phyloP scores from a whole-genome alignment of 2,797 vertebrate genomes.

The Pantherophis alleghaniensis region DNA sequence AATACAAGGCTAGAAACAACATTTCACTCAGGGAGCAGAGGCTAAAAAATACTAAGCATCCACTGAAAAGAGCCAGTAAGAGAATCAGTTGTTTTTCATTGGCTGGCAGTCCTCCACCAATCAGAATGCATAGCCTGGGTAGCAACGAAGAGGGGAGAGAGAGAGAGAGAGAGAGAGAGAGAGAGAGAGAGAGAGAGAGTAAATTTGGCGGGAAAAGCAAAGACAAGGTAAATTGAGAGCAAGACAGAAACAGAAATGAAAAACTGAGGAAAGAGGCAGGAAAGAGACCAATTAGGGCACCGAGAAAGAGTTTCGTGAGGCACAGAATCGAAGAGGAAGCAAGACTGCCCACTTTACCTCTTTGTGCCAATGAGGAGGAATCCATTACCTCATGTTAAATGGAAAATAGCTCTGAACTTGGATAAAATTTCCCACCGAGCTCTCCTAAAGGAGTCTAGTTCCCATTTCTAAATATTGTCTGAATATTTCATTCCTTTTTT shows the following conservation, averaged over 20 bases:
- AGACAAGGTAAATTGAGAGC: neutral
- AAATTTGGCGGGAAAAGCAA: neutral
- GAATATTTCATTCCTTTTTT: neutral
- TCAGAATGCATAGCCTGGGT: neutral
- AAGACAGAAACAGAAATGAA: neutral
- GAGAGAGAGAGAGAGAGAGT: too few relatives aligned
- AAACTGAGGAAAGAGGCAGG: neutral
- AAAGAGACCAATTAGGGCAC: neutral
- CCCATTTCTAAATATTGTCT: neutral
- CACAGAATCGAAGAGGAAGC: neutral
- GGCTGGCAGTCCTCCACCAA: neutral
- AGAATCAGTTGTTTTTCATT: neutral
- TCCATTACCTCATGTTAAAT: neutral
- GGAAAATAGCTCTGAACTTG: neutral
- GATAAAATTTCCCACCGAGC: too few relatives aligned
- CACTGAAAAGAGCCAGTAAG: neutral
- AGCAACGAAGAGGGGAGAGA: neutral
- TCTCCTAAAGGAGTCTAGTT: neutral
- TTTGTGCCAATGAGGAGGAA: neutral
- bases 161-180: too few relatives aligned
- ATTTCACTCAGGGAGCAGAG: neutral
- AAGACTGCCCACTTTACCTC: neutral
- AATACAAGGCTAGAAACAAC: neutral
- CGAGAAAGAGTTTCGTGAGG: neutral
- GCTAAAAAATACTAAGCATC: neutral